Evolutionary conservation across 2,797 vertebrate genomes (phyloP).

Genomic region (Syncerus caffer): DNA sequence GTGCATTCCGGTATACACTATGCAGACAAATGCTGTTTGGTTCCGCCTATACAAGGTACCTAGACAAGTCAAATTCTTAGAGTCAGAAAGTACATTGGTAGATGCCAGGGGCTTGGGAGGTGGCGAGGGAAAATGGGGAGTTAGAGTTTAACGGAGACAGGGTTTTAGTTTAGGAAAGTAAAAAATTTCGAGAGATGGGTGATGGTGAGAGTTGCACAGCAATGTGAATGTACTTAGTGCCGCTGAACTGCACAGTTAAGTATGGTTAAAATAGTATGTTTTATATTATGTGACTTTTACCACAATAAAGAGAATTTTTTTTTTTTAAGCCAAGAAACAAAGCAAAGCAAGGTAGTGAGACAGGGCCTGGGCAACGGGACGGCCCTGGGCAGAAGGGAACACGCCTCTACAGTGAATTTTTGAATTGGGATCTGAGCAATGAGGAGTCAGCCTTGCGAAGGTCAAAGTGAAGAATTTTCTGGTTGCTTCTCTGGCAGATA

Average conservation of each 20-base stretch:
- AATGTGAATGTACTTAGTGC: not conserved
- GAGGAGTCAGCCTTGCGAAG: not conserved
- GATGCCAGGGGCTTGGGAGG: not conserved
- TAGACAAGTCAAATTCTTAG: not conserved
- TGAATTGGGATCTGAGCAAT: not conserved
- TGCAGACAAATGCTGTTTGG: not conserved
- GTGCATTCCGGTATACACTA: not conserved
- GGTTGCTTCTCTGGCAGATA: not conserved
- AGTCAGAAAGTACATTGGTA: not conserved
- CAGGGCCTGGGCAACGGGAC: not conserved
- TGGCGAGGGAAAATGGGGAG: not conserved
- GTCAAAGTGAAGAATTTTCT: slow-evolving; percentile 8
- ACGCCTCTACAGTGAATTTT: not conserved
- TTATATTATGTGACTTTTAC: not conserved
- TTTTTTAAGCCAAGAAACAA: not conserved
- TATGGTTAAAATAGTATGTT: not conserved
- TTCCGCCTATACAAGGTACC: not conserved
- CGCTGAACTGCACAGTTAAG: not conserved
- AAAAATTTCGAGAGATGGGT: not conserved
- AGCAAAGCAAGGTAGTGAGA: not conserved
- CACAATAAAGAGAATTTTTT: not conserved
- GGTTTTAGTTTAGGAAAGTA: not conserved
- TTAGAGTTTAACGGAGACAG: not conserved
- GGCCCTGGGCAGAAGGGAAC: not conserved
- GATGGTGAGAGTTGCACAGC: not conserved